Evolutionary conservation across 2,888 invertebrate genomes (phyloP).

Genomic region (Hyalella azteca): DNA sequence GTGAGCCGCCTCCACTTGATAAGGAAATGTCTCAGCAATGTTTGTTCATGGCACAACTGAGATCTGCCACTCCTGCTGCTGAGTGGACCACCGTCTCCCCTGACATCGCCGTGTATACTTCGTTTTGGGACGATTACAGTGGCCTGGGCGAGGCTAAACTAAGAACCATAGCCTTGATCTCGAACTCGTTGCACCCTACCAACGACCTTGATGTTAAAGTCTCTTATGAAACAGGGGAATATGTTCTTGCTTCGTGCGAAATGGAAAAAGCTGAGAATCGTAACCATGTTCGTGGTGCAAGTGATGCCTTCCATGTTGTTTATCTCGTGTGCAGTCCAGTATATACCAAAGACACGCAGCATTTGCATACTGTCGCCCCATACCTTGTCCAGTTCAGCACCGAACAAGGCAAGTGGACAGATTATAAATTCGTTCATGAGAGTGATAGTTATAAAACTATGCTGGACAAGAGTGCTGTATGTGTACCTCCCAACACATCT

Average conservation of each 20-base stretch:
- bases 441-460: slow-evolving; percentile 46
- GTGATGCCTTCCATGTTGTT: slow-evolving; percentile 40
- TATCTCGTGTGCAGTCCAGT: slow-evolving; percentile 45
- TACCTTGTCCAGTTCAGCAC: slow-evolving; percentile 51
- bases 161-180: slow-evolving; percentile 43
- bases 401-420: slow-evolving; percentile 43
- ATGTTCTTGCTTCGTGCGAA: slow-evolving; percentile 44
- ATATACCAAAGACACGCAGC: slow-evolving; percentile 12
- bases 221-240: slow-evolving; percentile 48
- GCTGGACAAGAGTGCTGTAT: slow-evolving; percentile 49
- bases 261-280: slow-evolving; percentile 43
- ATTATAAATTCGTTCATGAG: slow-evolving; percentile 48
- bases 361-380: slow-evolving; percentile 43
- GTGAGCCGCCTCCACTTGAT: slow-evolving; percentile 64
- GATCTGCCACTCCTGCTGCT: slow-evolving; percentile 47
- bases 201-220: slow-evolving; percentile 42
- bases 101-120: slow-evolving; percentile 52
- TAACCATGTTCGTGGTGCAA: slow-evolving; percentile 37
- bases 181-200: slow-evolving; percentile 34
- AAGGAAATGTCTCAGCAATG: not conserved
- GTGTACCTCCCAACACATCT: slow-evolving; percentile 42
- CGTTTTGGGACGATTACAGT: slow-evolving; percentile 56
- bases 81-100: slow-evolving; percentile 50
- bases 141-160: slow-evolving; percentile 47
- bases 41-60: not conserved